phyloP scores from a whole-genome alignment of 2,888 invertebrate species.

The Adela reaumurella region DNA sequence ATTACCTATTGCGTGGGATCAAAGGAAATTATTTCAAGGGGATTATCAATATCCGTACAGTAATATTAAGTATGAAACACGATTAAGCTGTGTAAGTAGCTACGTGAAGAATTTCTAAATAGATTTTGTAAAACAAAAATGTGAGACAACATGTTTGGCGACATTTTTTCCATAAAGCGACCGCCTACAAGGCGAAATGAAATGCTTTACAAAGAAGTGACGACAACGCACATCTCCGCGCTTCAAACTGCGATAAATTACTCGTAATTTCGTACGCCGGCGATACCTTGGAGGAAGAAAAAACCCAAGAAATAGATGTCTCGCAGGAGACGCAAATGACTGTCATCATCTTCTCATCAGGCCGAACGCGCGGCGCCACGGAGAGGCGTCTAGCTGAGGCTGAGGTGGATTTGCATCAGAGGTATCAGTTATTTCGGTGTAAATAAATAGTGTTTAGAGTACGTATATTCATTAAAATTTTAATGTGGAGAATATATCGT shows the following conservation, averaged over 20 bases:
- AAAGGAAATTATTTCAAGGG: too few relatives aligned
- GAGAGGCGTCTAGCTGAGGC: too few relatives aligned
- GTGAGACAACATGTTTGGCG: too few relatives aligned
- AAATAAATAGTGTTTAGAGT: background rate
- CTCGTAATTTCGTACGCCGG: constrained; percentile 51
- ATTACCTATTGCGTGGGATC: too few relatives aligned
- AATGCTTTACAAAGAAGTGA: background rate
- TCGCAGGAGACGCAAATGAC: constrained; percentile 55
- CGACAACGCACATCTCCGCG: background rate
- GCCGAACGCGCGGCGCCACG: constrained; percentile 45
- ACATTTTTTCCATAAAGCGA: too few relatives aligned
- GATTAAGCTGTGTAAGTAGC: too few relatives aligned
- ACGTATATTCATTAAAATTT: too few relatives aligned
- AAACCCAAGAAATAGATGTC: constrained; percentile 56
- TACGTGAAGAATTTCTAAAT: too few relatives aligned
- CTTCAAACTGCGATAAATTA: constrained; percentile 39
- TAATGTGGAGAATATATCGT: too few relatives aligned
- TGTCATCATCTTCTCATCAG: constrained; percentile 57
- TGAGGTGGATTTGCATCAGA: constrained; percentile 43
- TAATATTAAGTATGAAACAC: too few relatives aligned
- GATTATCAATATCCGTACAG: too few relatives aligned
- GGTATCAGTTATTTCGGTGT: background rate
- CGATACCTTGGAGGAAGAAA: constrained; percentile 54
- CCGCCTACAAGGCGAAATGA: background rate
- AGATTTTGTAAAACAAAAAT: too few relatives aligned